Percentiles rank a stretch among this genome's conserved stretches.
Evolutionary conservation across 2,888 invertebrate species (phyloP).

Genomic region (Diachrysia chrysitis): DNA sequence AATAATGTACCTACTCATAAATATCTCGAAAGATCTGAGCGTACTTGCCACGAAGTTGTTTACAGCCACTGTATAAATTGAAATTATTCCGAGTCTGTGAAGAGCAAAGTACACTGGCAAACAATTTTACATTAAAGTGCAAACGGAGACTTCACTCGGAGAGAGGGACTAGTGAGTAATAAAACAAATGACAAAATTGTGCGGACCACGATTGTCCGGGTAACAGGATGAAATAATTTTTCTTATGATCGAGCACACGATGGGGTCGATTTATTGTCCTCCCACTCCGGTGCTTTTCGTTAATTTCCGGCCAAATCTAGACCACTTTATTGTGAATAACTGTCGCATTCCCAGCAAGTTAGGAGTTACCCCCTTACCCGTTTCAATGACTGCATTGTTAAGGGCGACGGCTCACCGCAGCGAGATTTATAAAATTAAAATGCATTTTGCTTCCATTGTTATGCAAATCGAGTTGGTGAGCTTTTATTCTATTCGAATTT

Average conservation of each 20-base stretch:
- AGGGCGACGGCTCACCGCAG: slow-evolving; percentile 53
- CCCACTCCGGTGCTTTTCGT: slow-evolving; percentile 76
- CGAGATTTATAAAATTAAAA: slow-evolving; percentile 73
- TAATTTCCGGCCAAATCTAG: slow-evolving; percentile 78
- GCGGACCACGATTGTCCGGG: slow-evolving; percentile 61
- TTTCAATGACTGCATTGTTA: slow-evolving; percentile 71
- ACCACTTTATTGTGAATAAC: slow-evolving; percentile 73
- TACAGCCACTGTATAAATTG: neutral
- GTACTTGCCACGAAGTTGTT: neutral
- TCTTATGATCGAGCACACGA: slow-evolving; percentile 71
- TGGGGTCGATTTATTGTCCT: slow-evolving; percentile 73
- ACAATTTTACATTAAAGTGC: slow-evolving; percentile 19
- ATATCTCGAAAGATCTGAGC: neutral
- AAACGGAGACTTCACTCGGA: slow-evolving; percentile 25
- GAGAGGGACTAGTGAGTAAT: slow-evolving; percentile 47
- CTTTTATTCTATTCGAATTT: slow-evolving; percentile 58
- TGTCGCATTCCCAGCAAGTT: slow-evolving; percentile 63
- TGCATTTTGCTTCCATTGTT: slow-evolving; percentile 68
- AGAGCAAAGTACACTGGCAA: slow-evolving; percentile 1
- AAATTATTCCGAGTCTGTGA: neutral
- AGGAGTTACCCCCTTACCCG: slow-evolving; percentile 61
- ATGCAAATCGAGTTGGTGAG: slow-evolving; percentile 69
- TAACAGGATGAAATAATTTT: slow-evolving; percentile 79
- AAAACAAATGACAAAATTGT: slow-evolving; percentile 76
- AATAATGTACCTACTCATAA: neutral